These are phyloP conservation scores for Drosophila bipectinata DNA, from an alignment of 1,140 invertebrate genomes.

Conservation along the genomic window DNA sequence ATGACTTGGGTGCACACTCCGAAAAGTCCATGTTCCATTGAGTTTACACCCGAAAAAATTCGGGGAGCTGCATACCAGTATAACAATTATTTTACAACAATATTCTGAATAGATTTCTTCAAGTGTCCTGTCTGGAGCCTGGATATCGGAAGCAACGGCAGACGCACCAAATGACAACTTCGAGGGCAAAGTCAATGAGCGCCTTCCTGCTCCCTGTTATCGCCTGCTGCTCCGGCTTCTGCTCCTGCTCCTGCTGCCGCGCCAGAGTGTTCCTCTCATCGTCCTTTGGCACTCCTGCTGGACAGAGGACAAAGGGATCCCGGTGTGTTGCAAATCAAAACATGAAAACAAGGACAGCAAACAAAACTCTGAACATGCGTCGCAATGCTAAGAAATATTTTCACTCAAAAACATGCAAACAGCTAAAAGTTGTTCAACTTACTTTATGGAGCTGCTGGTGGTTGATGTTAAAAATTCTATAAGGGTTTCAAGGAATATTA, in stretches of 20 bases:
- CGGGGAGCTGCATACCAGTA: no score
- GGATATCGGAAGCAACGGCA: slow-evolving; percentile 63
- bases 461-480: slow-evolving; percentile 1
- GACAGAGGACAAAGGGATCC: slow-evolving; percentile 66
- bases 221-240: slow-evolving; percentile 45
- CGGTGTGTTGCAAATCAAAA: slow-evolving; percentile 79
- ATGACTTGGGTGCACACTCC: slow-evolving; percentile 9
- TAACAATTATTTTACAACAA: no score
- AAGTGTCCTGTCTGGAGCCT: slow-evolving; percentile 8
- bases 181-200: slow-evolving; percentile 79
- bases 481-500: not conserved
- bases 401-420: slow-evolving; percentile 62
- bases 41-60: slow-evolving; percentile 12
- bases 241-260: not conserved
- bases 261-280: slow-evolving; percentile 2
- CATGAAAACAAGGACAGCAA: slow-evolving; percentile 75
- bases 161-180: slow-evolving; percentile 68
- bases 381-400: slow-evolving; percentile 73
- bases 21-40: slow-evolving; percentile 10
- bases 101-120: not conserved
- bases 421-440: slow-evolving; percentile 53
- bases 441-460: slow-evolving; percentile 34
- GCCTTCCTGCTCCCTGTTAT: slow-evolving; percentile 74
- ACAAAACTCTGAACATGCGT: slow-evolving; percentile 77
- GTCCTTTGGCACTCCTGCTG: slow-evolving; percentile 37